Evolutionary conservation across 2,797 vertebrate genomes (phyloP), one percentile per base, ranked within the genome.

Genomic region (Lacerta bilineata): DNA sequence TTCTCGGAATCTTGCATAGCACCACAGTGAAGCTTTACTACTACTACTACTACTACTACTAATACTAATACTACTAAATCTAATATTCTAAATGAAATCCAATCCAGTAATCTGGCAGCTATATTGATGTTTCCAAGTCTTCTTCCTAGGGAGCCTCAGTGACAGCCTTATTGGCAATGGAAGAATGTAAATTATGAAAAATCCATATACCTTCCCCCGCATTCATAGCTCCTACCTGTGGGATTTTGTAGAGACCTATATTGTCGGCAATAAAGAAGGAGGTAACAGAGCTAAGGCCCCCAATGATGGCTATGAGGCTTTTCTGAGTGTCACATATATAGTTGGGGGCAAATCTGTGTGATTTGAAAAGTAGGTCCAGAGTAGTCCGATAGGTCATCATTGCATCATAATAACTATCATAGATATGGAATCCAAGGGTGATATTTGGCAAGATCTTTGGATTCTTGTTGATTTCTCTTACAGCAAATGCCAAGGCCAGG

Each of bases 381-480:
- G 36, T 46, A 7, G 61, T 79, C 0, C 13, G 4, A 20, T 41
- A 39, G 8, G 72, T 61, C 83, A 75, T 64, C 55, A 13, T 76
- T 36, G 11, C 23, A 75, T 76, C 61, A 7, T 76, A 43, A 36
- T 75, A 85, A 29, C 55, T 75, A 6, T 76, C 83, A 85, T 29
- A 76, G 36, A 85, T 64, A 55, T 85, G 74, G 59, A 61, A 61
- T 20, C 59, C 59, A 61, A 61, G 59, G 1, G 59, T 61, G 18
- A 61, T 1, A 61, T 85, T 85, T 3, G 33, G 8, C 33, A 85
- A 50, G 36, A 85, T 59, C 50, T 72, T 20, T 15, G 23, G 46
- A 5, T 84, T 59, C 15, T 29, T n/a, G 43, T 84, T 84, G 33
- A 84, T 59, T 33, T 84, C 83, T 9, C 41, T 59, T 11, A 84